phyloP scores from a whole-genome alignment of 1,140 invertebrate species.

The Scaptomyza hsui region DNA sequence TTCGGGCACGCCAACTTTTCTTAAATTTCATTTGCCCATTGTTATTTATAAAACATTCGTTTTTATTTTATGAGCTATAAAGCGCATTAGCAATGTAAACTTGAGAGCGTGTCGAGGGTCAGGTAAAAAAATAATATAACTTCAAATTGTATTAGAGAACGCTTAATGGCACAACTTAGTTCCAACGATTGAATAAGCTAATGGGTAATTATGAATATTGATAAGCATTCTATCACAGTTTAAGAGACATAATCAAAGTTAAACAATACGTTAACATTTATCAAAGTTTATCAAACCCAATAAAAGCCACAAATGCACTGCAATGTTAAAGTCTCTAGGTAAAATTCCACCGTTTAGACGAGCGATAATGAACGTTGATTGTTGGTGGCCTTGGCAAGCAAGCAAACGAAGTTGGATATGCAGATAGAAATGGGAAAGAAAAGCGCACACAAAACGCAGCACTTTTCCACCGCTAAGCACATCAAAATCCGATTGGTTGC shows the following conservation, averaged over 20 bases:
- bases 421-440: slow-evolving; percentile 24
- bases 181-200: slow-evolving; percentile 25
- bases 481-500: slow-evolving; percentile 69
- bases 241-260: neutral
- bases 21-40: slow-evolving; percentile 72
- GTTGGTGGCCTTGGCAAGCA: slow-evolving; percentile 8
- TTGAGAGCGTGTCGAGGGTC: neutral
- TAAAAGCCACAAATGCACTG: neutral
- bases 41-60: slow-evolving; percentile 78
- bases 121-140: slow-evolving; percentile 27
- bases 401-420: neutral
- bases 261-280: slow-evolving; percentile 2
- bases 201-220: slow-evolving; percentile 8
- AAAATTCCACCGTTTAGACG: slow-evolving; percentile 3
- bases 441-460: slow-evolving; percentile 34
- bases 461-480: slow-evolving; percentile 52
- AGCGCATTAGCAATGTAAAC: slow-evolving; percentile 33
- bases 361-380: slow-evolving; percentile 36
- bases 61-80: slow-evolving; percentile 71
- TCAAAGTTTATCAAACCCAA: slow-evolving; percentile 8
- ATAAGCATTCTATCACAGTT: neutral
- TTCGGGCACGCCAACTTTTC: slow-evolving; percentile 24
- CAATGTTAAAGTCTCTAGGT: too few relatives aligned
- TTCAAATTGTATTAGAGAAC: slow-evolving; percentile 3
- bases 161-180: slow-evolving; percentile 21